phyloP scores from a whole-genome alignment of 2,797 vertebrate genomes.

The Pachyuromys duprasi region DNA sequence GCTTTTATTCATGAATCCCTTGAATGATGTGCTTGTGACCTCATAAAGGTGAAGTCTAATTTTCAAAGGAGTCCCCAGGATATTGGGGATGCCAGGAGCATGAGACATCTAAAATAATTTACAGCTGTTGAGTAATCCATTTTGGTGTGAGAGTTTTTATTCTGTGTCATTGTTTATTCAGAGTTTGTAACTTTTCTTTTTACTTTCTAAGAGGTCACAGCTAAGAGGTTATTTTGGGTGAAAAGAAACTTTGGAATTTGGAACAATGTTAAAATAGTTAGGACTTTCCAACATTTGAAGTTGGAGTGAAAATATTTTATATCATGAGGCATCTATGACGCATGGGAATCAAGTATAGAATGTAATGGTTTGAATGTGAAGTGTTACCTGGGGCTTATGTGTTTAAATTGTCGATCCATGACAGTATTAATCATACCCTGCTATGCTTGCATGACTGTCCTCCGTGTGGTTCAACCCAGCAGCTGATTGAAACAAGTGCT shows the following conservation, averaged over 20 bases:
- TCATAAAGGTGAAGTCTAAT: not conserved
- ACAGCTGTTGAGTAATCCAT: not conserved
- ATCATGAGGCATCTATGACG: not conserved
- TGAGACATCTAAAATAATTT: not conserved
- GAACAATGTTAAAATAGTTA: not conserved
- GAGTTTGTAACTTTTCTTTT: not conserved
- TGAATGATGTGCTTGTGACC: not conserved
- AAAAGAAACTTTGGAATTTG: not conserved
- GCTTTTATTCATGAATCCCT: not conserved
- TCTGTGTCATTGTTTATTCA: not conserved
- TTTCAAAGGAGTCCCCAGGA: not conserved
- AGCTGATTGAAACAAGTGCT: too few species aligned
- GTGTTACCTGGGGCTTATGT: not conserved
- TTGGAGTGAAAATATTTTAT: not conserved
- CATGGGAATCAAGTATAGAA: not conserved
- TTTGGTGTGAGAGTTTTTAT: not conserved
- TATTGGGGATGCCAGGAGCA: not conserved
- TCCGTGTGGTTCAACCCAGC: too few species aligned
- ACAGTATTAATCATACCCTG: too few species aligned
- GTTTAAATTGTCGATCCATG: not conserved
- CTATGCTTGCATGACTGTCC: too few species aligned
- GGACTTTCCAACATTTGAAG: not conserved
- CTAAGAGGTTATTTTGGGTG: not conserved
- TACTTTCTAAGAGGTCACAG: not conserved
- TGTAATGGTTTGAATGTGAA: not conserved